Evolutionary conservation across 2,888 invertebrate species (phyloP).

Genomic region (Tipula confusa): DNA sequence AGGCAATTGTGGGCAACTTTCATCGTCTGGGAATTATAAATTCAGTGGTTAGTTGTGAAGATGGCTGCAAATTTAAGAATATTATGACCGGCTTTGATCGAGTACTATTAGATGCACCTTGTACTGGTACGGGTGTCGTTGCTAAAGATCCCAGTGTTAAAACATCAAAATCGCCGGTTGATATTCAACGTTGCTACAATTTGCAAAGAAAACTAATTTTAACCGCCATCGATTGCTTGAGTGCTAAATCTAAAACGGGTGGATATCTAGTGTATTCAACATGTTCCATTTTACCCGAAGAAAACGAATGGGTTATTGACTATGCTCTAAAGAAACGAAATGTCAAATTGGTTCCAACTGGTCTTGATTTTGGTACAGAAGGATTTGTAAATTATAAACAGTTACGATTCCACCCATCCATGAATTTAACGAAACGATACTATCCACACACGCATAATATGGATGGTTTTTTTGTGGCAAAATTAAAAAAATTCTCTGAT

Average conservation of each 20-base stretch:
- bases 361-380: slow-evolving; percentile 91
- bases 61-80: slow-evolving; percentile 81
- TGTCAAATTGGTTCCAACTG: slow-evolving; percentile 90
- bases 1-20: slow-evolving; percentile 92
- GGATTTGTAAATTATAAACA: slow-evolving; percentile 88
- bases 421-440: slow-evolving; percentile 83
- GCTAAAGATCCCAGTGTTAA: slow-evolving; percentile 97
- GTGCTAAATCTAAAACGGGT: slow-evolving; percentile 86
- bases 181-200: slow-evolving; percentile 86
- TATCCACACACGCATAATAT: slow-evolving; percentile 99
- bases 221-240: slow-evolving; percentile 94
- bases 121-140: slow-evolving; percentile 96
- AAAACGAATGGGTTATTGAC: slow-evolving; percentile 97
- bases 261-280: slow-evolving; percentile 98
- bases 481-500: slow-evolving; percentile 94
- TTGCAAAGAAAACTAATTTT: slow-evolving; percentile 88
- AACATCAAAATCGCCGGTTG: slow-evolving; percentile 81
- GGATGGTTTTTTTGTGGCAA: slow-evolving; percentile 99
- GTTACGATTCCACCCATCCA: slow-evolving; percentile 80
- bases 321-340: slow-evolving; percentile 89
- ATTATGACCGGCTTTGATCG: slow-evolving; percentile 91
- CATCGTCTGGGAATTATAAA: slow-evolving; percentile 95
- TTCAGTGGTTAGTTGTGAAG: slow-evolving; percentile 81
- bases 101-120: slow-evolving; percentile 94
- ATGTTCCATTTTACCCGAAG: slow-evolving; percentile 95